phyloP scores from a whole-genome alignment of 2,888 invertebrate species.

The Frankliniella intonsa region DNA sequence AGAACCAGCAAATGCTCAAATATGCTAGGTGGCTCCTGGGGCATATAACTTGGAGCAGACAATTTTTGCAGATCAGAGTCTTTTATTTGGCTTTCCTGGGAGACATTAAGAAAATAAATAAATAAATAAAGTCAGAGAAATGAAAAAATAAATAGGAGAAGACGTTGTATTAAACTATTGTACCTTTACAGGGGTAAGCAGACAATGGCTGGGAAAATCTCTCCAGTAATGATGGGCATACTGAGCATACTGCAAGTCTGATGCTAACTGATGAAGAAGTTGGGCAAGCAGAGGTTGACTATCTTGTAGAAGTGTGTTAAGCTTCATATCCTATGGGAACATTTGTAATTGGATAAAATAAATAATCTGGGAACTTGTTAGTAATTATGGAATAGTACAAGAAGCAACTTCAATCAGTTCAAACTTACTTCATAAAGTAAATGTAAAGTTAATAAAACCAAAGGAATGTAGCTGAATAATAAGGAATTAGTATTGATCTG shows the following conservation, averaged over 20 bases:
- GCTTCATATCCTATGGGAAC: conserved; percentile 62
- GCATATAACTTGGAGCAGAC: conserved; percentile 58
- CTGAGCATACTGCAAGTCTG: conserved; percentile 64
- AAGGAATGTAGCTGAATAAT: conserved; percentile 67
- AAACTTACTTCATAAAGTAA: conserved; percentile 69
- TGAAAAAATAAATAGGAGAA: neutral
- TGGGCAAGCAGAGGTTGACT: conserved; percentile 63
- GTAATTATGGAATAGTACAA: no score
- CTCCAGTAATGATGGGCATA: conserved; percentile 79
- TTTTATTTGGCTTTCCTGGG: conserved; percentile 50
- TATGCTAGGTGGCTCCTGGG: conserved; percentile 62
- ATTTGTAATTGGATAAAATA: no score
- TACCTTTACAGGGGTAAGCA: conserved; percentile 45
- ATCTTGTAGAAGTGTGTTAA: conserved; percentile 65
- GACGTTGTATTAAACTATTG: neutral
- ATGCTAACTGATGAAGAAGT: conserved; percentile 69
- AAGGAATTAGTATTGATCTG: conserved; percentile 61
- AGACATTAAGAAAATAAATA: neutral
- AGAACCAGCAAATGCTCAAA: conserved; percentile 66
- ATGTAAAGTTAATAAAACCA: conserved; percentile 76
- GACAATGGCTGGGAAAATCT: conserved; percentile 69
- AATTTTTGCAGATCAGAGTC: conserved; percentile 56
- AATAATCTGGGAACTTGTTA: no score
- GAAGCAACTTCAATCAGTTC: neutral
- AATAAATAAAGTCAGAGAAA: conserved; percentile 14